Base-by-base conservation (phyloP, 2,797 vertebrate genomes). In the Ctenopoma kingsleyae region DNA sequence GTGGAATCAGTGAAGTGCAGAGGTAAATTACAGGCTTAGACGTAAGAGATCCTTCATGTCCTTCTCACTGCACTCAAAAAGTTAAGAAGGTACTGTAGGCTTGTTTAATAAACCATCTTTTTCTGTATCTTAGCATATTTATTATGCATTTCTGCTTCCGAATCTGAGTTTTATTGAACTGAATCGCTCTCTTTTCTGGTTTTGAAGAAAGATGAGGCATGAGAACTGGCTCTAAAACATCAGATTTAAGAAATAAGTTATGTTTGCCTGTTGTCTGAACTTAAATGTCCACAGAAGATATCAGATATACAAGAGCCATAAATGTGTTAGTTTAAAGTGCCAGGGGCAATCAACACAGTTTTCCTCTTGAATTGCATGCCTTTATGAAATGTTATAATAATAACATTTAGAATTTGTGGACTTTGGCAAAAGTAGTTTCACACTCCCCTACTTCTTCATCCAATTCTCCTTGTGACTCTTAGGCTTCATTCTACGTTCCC, bases 101-200 rank as follows among this genome's bases (percentile, higher is more conserved):
- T 49, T 60, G 55, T 74, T 78, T 32, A 83, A 80, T 78, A 72
- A 83, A 74, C 44, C 80, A 74, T 82, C 9, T 47, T 48, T 63
- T 40, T 32, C 20, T 1, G 1, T 43, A 58, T 35, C 23, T 43
- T 38, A 56, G 44, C 49, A 32, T 41, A 61, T 83, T 53, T 66
- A 53, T 67, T 16, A 76, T 60, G 48, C 15, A 27, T 48, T 76
- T 60, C 63, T 58, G 27, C 53, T 15, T 19, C 27, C 19, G 49
- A 30, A 16, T 64, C 35, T 44, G 41, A 48, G 40, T 53, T 71
- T 74, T 15, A 35, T n/a, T 57, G 60, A 47, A 60, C 22, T 54
- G 36, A 56, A 49, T 43, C 13, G 22, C 23, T 51, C 30, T 23
- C 23, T 62, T 38, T 41, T 11, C 6, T n/a, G 3, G n/a, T 57